A percentile compares a stretch with the other conserved stretches of the same genome.
Conservation (phyloP, 35 echinoderm and acorn worm genomes). For the Diadema setosum region DNA sequence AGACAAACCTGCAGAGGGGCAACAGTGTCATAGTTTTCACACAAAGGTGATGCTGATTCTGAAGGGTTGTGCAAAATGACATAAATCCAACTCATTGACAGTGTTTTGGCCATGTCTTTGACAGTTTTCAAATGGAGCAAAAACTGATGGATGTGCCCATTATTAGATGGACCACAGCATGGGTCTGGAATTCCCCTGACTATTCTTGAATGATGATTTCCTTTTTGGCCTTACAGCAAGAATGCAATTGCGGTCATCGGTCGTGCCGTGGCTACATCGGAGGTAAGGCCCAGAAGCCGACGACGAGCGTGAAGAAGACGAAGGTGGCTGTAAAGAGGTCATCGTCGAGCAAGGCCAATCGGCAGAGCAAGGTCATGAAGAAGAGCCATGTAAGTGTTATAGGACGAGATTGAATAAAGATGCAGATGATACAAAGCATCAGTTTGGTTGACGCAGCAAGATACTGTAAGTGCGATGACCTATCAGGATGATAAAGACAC, state of each 20-base stretch:
- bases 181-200: not conserved
- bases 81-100: too few species aligned
- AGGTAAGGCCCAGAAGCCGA: constrained; percentile 62
- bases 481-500: too few species aligned
- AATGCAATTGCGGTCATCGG: constrained; percentile 69
- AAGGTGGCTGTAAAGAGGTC: constrained; percentile 23
- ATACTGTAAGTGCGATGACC: too few species aligned
- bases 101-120: too few species aligned
- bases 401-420: too few species aligned
- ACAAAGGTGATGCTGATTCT: too few species aligned
- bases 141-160: not conserved
- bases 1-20: too few species aligned
- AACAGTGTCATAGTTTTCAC: too few species aligned
- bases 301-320: constrained; percentile 46
- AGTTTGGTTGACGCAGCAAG: too few species aligned
- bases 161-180: not conserved
- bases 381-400: constrained; percentile 42
- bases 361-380: constrained; percentile 49
- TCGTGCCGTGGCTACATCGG: constrained; percentile 83
- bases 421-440: too few species aligned
- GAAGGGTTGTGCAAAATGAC: too few species aligned
- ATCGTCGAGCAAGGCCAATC: constrained; percentile 21
- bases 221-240: constrained; percentile 57
- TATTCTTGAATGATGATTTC: not conserved
- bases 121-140: too few species aligned